Percentiles rank a stretch among this genome's conserved stretches.
phyloP scores from a whole-genome alignment of 2,888 invertebrate species.

The Caenorhabditis doughertyi region DNA sequence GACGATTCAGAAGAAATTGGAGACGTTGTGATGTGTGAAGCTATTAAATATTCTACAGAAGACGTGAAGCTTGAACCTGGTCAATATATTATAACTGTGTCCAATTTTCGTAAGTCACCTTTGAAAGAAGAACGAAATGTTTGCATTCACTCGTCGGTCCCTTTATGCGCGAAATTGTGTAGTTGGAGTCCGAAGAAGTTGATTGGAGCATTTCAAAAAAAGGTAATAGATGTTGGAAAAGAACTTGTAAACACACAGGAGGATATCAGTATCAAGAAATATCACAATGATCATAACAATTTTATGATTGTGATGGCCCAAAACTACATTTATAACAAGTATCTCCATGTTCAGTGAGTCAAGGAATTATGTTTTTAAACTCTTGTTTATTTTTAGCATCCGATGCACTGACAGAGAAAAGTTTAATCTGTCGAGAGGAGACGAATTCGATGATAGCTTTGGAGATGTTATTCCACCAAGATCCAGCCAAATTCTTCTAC shows the following conservation, averaged over 20 bases:
- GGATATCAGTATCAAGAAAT: conserved; percentile 1
- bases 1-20: neutral
- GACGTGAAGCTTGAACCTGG: neutral
- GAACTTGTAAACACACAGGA: neutral
- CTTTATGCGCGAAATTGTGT: neutral
- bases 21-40: neutral
- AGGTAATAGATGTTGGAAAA: neutral
- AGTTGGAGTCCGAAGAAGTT: neutral
- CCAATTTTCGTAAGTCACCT: neutral
- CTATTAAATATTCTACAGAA: neutral
- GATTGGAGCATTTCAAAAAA: neutral
- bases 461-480: conserved; percentile 7
- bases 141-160: neutral
- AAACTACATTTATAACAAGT: neutral
- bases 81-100: neutral
- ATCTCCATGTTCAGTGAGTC: conserved; percentile 12
- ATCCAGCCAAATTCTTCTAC: neutral
- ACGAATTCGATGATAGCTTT: no score
- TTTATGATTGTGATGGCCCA: neutral
- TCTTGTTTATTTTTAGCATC: neutral
- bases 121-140: neutral
- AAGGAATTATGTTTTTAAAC: neutral
- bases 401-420: neutral
- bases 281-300: neutral
- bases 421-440: neutral